These are phyloP conservation scores for Exephanes ischioxanthus DNA, from an alignment of 2,888 invertebrate species.

Conservation along the genomic window DNA sequence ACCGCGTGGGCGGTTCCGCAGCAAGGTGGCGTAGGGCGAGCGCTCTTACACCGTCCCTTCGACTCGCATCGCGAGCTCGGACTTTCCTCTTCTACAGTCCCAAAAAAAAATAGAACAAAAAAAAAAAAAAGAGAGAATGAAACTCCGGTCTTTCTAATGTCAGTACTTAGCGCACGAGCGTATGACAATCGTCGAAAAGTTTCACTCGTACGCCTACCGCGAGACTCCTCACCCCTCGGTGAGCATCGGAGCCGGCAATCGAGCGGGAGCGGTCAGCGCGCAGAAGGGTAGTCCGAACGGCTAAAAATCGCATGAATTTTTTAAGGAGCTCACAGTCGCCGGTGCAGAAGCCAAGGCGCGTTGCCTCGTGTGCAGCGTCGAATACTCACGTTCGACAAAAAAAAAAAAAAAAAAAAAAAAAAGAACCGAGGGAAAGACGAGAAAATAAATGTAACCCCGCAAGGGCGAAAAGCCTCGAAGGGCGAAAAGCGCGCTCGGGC, in stretches of 20 bases:
- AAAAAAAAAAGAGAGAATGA: conserved; percentile 27
- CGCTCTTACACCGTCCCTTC: conserved; percentile 21
- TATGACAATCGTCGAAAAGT: conserved; percentile 67
- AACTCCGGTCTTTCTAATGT: conserved; percentile 54
- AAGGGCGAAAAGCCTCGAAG: conserved; percentile 57
- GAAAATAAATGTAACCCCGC: conserved; percentile 51
- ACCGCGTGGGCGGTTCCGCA: conserved; percentile 16
- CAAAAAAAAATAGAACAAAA: conserved; percentile 53
- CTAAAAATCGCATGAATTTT: conserved; percentile 76
- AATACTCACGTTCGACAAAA: conserved; percentile 19
- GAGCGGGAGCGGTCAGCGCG: conserved; percentile 54
- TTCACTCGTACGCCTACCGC: conserved; percentile 45
- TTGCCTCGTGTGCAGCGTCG: conserved; percentile 28
- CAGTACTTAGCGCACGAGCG: conserved; percentile 63
- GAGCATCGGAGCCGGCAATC: conserved; percentile 33
- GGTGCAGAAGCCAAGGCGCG: conserved; percentile 53
- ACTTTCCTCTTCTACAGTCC: conserved; percentile 44
- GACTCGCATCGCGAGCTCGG: conserved; percentile 22
- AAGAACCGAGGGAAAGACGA: conserved; percentile 44
- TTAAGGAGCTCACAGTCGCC: conserved; percentile 52
- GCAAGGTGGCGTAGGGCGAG: conserved; percentile 10
- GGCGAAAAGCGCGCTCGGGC: conserved; percentile 55
- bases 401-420: conserved; percentile 45
- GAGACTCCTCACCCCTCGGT: conserved; percentile 40
- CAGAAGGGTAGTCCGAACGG: conserved; percentile 68